These are phyloP conservation scores for Puntigrus tetrazona DNA, from an alignment of 2,113 vertebrate genomes.

Conservation along the genomic window DNA sequence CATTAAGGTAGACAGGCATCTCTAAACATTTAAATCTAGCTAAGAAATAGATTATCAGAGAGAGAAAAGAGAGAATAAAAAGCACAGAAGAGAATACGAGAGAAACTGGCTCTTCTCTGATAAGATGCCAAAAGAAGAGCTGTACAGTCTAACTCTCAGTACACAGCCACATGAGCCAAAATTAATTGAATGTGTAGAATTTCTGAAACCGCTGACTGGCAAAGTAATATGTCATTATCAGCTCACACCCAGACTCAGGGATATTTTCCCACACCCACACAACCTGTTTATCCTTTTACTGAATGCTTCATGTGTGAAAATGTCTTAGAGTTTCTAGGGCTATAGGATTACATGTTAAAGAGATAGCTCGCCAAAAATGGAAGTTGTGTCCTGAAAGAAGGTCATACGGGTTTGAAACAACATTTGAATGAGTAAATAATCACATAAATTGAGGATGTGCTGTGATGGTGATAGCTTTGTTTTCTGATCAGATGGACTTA, in stretches of 20 bases:
- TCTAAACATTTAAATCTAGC: slow-evolving; percentile 71
- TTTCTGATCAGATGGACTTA: not conserved
- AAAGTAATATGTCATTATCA: slow-evolving; percentile 47
- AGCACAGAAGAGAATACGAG: slow-evolving; percentile 21
- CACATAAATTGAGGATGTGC: not conserved
- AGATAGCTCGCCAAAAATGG: slow-evolving; percentile 2
- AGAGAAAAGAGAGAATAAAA: slow-evolving; percentile 43
- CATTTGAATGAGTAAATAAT: not conserved
- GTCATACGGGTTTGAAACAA: not conserved
- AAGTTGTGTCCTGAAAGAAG: not conserved
- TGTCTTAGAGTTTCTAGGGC: not conserved
- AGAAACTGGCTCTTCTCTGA: slow-evolving; percentile 57
- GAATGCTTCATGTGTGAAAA: slow-evolving; percentile 23
- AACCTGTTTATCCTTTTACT: slow-evolving; percentile 34
- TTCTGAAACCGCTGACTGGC: slow-evolving; percentile 50
- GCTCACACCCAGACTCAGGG: slow-evolving; percentile 52
- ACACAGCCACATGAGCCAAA: slow-evolving; percentile 35
- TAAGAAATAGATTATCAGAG: slow-evolving; percentile 67
- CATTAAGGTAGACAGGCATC: slow-evolving; percentile 63
- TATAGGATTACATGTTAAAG: slow-evolving; percentile 23
- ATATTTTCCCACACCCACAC: slow-evolving; percentile 25
- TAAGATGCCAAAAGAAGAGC: slow-evolving; percentile 45
- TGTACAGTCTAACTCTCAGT: slow-evolving; percentile 13
- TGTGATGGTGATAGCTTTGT: not conserved
- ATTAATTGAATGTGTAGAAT: slow-evolving; percentile 49